These are phyloP conservation scores for Drosophila leontia DNA, from an alignment of 1,140 invertebrate genomes.

Conservation along the genomic window DNA sequence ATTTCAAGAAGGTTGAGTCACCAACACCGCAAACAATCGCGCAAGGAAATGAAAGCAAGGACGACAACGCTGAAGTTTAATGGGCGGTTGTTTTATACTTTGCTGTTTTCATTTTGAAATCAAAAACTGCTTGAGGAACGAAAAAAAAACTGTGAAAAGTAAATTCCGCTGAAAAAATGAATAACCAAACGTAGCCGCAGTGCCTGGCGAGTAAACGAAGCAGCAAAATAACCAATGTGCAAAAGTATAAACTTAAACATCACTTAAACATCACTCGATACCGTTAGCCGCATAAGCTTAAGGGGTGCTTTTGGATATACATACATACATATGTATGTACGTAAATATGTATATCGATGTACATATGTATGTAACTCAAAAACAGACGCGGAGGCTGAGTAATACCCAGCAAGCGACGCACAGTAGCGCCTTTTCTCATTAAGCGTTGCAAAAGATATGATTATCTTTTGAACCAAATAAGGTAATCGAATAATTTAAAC, in stretches of 20 bases:
- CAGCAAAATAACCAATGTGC: background rate
- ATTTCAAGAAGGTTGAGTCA: background rate
- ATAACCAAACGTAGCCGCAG: background rate
- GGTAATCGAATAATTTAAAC: too few relatives aligned
- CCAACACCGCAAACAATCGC: background rate
- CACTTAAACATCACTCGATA: conserved; percentile 5
- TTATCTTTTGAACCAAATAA: too few relatives aligned
- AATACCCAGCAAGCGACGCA: background rate
- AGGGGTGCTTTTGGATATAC: background rate
- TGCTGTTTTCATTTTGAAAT: conserved; percentile 8
- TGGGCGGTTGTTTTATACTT: background rate
- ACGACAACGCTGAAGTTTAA: background rate
- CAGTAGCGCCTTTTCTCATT: too few relatives aligned
- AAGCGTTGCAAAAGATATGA: too few relatives aligned
- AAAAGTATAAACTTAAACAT: conserved; percentile 17
- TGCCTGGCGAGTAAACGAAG: background rate
- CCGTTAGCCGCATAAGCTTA: background rate
- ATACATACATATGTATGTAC: background rate
- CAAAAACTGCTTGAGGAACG: conserved; percentile 7
- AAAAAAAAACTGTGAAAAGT: conserved; percentile 1
- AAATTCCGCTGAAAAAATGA: background rate
- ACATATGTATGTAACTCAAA: background rate
- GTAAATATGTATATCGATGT: background rate
- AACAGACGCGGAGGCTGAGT: background rate
- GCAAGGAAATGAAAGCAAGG: background rate